Percentiles rank a stretch among this genome's conserved stretches.
Evolutionary conservation across 2,888 invertebrate genomes (phyloP).

Genomic region (Mactromeris polynyma): DNA sequence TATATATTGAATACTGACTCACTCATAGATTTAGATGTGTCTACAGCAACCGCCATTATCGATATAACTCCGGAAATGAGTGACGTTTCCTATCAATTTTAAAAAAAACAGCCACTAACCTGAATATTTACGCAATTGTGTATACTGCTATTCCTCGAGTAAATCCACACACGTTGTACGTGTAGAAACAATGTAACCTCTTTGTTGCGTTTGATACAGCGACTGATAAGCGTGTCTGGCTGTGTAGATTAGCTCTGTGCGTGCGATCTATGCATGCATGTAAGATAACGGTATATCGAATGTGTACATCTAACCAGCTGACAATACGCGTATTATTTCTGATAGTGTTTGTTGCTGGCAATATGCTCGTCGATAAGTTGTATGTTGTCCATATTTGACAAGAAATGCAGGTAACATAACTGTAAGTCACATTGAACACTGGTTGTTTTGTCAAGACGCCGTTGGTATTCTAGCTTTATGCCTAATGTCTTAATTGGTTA

Average conservation of each 20-base stretch:
- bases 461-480: too few relatives aligned
- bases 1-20: too few relatives aligned
- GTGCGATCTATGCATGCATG: not conserved
- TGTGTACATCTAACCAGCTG: not conserved
- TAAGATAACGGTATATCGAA: not conserved
- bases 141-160: not conserved
- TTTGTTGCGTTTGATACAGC: not conserved
- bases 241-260: not conserved
- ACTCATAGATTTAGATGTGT: not conserved
- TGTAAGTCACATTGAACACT: not conserved
- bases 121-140: not conserved
- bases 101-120: not conserved
- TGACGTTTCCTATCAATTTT: not conserved
- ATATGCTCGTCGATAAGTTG: not conserved
- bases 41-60: not conserved
- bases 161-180: not conserved
- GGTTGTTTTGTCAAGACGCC: not conserved
- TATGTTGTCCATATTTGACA: not conserved
- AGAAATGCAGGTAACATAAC: not conserved
- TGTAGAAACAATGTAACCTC: not conserved
- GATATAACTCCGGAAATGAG: not conserved
- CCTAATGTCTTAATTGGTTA: too few relatives aligned
- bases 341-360: not conserved
- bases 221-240: constrained; percentile 1
- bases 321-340: not conserved